Base-by-base conservation (phyloP, 2,113 vertebrate genomes). In the Epinephelus moara region DNA sequence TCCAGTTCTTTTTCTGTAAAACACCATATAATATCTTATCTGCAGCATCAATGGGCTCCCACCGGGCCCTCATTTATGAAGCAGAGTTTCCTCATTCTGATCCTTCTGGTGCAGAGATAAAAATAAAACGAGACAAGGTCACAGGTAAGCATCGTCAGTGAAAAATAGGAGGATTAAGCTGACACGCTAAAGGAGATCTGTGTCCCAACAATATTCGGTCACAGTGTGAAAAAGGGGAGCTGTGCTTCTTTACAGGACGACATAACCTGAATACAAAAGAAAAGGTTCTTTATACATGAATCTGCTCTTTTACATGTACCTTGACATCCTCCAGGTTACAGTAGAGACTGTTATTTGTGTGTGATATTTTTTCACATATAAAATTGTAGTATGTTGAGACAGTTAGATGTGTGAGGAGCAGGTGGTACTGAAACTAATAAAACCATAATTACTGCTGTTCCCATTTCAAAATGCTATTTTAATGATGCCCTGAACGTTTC, bases 71-170 rank as follows among this genome's bases (percentile, higher is more conserved):
- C 67, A 13, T 69, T 78, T 45, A 63, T 4, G 21, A 77, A 80
- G 53, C 71, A 70, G 63, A 62, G 27, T 56, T 73, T 78, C 82
- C 84, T 86, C 61, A 19, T 64, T 23, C 12, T n/a, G 59, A 62
- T 85, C 49, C 57, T 79, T 59, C 64, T 76, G 90, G 27, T 62
- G 88, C 88, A 70, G 76, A 82, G 84, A 78, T 79, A 88, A 76
- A 90, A 86, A 86, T 89, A 89, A 78, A 70, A 68, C 27, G 9
- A 42, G 77, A 21, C 75, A 52, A 85, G 88, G 90, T 85, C 86
- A 66, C 74, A 70, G 85, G 74, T 87, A 75, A 88, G 78, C 83
- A 55, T 4, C 6, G 67, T 33, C 45, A 60, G 66, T 25, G 68
- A 71, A 49, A 69, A 85, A 86, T 25, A 42, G n/a, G 7, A 77